These are phyloP conservation scores for Plebejus argus DNA, from an alignment of 2,888 invertebrate species.

Conservation along the genomic window DNA sequence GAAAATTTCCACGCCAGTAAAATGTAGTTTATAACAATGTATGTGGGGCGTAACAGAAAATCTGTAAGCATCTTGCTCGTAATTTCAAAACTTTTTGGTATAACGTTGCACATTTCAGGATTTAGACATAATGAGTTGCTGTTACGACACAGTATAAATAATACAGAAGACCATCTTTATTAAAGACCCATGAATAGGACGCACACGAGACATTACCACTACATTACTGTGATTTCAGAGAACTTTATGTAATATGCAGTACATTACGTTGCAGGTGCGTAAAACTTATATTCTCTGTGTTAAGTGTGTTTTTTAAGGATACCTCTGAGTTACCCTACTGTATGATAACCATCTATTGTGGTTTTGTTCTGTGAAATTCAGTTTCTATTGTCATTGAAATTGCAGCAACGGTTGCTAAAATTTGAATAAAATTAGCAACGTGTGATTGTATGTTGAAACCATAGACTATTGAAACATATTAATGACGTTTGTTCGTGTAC, in stretches of 20 bases:
- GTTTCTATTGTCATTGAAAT: slow-evolving; percentile 20
- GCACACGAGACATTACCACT: no score
- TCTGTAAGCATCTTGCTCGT: slow-evolving; percentile 25
- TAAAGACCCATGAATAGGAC: not conserved
- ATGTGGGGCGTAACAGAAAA: not conserved
- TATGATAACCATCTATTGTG: slow-evolving; percentile 1
- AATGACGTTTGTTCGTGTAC: no score
- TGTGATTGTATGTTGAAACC: not conserved
- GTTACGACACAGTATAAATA: not conserved
- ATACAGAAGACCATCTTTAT: not conserved
- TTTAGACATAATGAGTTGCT: slow-evolving; percentile 9
- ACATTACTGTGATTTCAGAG: not conserved
- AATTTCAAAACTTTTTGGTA: slow-evolving; percentile 30
- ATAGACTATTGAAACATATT: no score
- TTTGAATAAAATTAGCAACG: slow-evolving; percentile 14
- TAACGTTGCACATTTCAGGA: slow-evolving; percentile 29
- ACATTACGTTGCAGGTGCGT: no score
- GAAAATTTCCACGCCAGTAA: not conserved
- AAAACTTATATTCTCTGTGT: no score
- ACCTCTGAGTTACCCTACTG: not conserved
- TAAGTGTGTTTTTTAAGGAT: no score
- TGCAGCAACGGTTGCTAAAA: slow-evolving; percentile 3
- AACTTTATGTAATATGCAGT: not conserved
- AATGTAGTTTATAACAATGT: not conserved
- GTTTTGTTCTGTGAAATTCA: slow-evolving; percentile 33